These are phyloP conservation scores for Virgularia gustaviana DNA, from an alignment of 92 coral and sea anemone species.

Conservation along the genomic window DNA sequence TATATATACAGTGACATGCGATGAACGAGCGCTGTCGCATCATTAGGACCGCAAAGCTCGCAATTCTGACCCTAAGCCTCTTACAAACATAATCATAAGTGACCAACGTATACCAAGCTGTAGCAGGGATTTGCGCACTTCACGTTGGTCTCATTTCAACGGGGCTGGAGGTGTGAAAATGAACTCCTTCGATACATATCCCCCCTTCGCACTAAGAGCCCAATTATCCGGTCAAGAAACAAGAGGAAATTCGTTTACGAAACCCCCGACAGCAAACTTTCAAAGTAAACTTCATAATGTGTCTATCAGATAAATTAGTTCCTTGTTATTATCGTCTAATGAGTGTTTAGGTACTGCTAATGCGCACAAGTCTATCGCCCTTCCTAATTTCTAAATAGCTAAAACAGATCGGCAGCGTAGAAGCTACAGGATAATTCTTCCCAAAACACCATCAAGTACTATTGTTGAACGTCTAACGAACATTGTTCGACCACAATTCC, in stretches of 20 bases:
- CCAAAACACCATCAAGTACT: no score
- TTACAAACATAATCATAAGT: slow-evolving; percentile 29
- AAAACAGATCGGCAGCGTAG: not conserved
- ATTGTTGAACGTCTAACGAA: no score
- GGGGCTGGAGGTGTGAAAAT: slow-evolving; percentile 19
- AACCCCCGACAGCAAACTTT: no score
- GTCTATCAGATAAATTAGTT: slow-evolving; percentile 34
- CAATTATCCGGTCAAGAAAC: not conserved
- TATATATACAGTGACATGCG: not conserved
- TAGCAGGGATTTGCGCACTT: slow-evolving; percentile 14
- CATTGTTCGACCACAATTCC: no score
- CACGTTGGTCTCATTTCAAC: slow-evolving; percentile 35
- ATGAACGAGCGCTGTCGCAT: not conserved
- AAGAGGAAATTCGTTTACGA: no score
- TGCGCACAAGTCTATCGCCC: not conserved
- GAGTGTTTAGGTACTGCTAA: slow-evolving; percentile 17
- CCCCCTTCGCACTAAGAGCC: not conserved
- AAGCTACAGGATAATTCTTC: not conserved
- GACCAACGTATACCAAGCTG: slow-evolving; percentile 9
- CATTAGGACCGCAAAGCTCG: not conserved
- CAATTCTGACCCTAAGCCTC: slow-evolving; percentile 24
- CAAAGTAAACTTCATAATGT: no score
- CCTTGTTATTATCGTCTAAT: slow-evolving; percentile 21
- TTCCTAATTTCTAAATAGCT: not conserved
- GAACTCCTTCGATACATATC: not conserved